Conservation (phyloP, 2,888 invertebrate genomes). For the Lasioglossum marginatum region DNA sequence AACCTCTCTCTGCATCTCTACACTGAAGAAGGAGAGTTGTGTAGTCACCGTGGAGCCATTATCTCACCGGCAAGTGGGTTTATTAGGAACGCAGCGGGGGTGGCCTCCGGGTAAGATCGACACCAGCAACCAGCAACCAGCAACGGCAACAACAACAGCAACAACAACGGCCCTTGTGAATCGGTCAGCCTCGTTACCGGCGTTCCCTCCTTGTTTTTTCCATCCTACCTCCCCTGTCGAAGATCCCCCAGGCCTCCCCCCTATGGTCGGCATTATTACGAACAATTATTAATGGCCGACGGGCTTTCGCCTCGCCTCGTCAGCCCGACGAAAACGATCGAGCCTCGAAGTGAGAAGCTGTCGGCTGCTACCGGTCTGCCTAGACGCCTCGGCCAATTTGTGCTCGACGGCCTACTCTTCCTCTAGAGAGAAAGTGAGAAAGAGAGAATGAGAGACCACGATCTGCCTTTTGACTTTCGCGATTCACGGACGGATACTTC, state of each 20-base stretch:
- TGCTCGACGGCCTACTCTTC: conserved; percentile 53
- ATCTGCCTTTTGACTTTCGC: conserved; percentile 37
- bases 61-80: conserved; percentile 83
- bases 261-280: conserved; percentile 72
- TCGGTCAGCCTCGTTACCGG: conserved; percentile 83
- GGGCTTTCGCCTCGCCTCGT: conserved; percentile 74
- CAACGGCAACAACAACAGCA: conserved; percentile 48
- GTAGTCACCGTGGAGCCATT: conserved; percentile 83
- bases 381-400: conserved; percentile 73
- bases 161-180: conserved; percentile 73
- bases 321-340: conserved; percentile 69
- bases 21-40: conserved; percentile 74
- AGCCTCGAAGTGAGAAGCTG: conserved; percentile 72
- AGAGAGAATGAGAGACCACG: not conserved
- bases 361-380: conserved; percentile 72
- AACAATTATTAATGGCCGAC: conserved; percentile 82
- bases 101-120: conserved; percentile 81
- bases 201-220: conserved; percentile 65
- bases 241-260: conserved; percentile 43
- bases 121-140: conserved; percentile 70
- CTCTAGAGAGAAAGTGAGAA: not conserved
- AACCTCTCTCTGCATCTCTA: conserved; percentile 14
- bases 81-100: conserved; percentile 84
- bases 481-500: conserved; percentile 36
- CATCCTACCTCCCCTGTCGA: conserved; percentile 54